Evolutionary conservation across 2,888 invertebrate species (phyloP).

Genomic region (Achlya flavicornis): DNA sequence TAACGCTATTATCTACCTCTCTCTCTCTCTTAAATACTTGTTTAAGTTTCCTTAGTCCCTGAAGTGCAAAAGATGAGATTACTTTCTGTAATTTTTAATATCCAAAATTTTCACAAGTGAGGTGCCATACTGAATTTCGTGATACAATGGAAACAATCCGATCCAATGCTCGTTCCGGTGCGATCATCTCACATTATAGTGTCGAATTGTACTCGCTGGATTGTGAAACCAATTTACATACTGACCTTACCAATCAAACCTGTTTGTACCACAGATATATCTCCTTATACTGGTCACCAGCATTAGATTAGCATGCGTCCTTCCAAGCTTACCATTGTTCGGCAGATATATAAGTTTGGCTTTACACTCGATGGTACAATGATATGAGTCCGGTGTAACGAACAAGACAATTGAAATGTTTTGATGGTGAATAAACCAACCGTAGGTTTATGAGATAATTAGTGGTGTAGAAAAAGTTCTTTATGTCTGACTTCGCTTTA

Average conservation of each 20-base stretch:
- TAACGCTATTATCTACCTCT: too few relatives aligned
- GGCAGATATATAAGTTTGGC: conserved; percentile 58
- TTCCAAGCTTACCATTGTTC: conserved; percentile 67
- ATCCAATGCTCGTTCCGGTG: conserved; percentile 70
- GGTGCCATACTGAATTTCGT: conserved; percentile 5
- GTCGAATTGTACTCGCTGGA: conserved; percentile 72
- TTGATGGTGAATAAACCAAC: conserved; percentile 15
- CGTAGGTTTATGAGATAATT: conserved; percentile 6
- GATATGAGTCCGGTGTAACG: conserved; percentile 37
- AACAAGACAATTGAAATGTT: conserved; percentile 33
- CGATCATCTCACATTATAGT: conserved; percentile 69
- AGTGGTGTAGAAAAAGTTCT: neutral
- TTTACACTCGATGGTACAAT: conserved; percentile 47
- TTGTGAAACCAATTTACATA: conserved; percentile 46
- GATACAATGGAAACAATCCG: conserved; percentile 53
- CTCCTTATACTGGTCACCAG: conserved; percentile 46
- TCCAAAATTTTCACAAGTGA: too few relatives aligned
- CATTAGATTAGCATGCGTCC: conserved; percentile 62
- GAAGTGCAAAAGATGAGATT: too few relatives aligned
- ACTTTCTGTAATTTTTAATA: too few relatives aligned
- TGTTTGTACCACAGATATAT: conserved; percentile 32
- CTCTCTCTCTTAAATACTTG: too few relatives aligned
- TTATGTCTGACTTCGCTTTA: neutral
- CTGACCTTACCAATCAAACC: conserved; percentile 29
- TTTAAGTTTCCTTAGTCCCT: too few relatives aligned